phyloP scores from a whole-genome alignment of 2,113 vertebrate genomes.

The Mastomys natalensis region DNA sequence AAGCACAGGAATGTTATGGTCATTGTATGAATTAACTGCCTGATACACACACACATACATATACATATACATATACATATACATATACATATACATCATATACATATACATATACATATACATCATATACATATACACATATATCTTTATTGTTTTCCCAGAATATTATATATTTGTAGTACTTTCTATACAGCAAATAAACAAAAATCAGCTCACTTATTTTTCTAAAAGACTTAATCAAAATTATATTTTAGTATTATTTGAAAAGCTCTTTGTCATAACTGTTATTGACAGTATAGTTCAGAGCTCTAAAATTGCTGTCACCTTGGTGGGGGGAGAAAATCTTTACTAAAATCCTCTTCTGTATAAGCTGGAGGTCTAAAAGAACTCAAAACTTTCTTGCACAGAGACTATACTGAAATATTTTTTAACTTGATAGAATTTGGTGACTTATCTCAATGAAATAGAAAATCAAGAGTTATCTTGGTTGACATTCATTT shows the following conservation, averaged over 20 bases:
- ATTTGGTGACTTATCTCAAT: background rate
- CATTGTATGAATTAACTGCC: slow-evolving; percentile 30
- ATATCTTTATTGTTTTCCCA: background rate
- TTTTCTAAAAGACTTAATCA: background rate
- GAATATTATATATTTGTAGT: background rate
- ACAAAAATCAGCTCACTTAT: background rate
- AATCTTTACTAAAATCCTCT: background rate
- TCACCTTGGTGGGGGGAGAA: background rate
- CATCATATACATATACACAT: no score
- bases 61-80: no score
- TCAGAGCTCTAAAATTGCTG: background rate
- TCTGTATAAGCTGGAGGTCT: background rate
- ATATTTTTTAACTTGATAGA: background rate
- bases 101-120: no score
- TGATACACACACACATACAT: background rate
- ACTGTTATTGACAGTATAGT: background rate
- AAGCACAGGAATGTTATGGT: background rate
- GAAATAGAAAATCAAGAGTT: background rate
- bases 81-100: background rate
- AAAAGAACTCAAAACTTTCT: background rate
- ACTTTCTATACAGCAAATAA: background rate
- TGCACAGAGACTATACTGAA: background rate
- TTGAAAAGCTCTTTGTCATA: background rate
- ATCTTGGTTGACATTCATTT: slow-evolving; percentile 1
- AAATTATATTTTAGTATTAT: background rate